phyloP scores from a whole-genome alignment of 2,888 invertebrate species.

The Meliscaeva auricollis region DNA sequence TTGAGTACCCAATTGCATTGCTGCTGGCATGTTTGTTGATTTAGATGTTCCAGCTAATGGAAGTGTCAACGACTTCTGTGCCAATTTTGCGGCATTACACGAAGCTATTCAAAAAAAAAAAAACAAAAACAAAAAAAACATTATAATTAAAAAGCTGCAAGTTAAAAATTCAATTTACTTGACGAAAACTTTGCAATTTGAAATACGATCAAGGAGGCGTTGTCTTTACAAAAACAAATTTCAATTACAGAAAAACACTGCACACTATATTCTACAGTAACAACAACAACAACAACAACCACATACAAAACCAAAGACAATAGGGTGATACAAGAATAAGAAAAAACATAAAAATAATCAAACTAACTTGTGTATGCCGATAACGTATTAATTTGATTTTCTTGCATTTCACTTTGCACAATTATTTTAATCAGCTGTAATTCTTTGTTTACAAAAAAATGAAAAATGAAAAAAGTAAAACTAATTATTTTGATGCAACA shows the following conservation, averaged over 20 bases:
- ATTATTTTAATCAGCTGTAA: not conserved
- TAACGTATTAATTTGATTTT: constrained; percentile 47
- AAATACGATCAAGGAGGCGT: constrained; percentile 41
- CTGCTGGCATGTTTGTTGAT: constrained; percentile 62
- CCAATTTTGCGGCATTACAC: constrained; percentile 64
- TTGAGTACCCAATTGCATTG: constrained; percentile 48
- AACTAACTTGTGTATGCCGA: constrained; percentile 62
- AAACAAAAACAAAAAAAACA: not conserved
- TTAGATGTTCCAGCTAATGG: constrained; percentile 80
- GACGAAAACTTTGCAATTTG: constrained; percentile 9
- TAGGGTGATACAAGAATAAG: not conserved
- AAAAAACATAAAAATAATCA: constrained; percentile 8
- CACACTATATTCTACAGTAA: constrained; percentile 16
- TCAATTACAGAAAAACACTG: constrained; percentile 1
- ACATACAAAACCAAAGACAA: not conserved
- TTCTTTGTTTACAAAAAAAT: not conserved
- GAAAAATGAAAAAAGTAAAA: not conserved
- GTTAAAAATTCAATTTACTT: not conserved
- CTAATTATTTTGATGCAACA: constrained; percentile 20
- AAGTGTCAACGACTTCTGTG: constrained; percentile 81
- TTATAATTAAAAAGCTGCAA: constrained; percentile 11
- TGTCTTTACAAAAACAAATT: constrained; percentile 56
- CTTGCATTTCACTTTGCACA: constrained; percentile 15
- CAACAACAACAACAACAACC: constrained; percentile 5
- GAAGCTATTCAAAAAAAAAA: constrained; percentile 50